Evolutionary conservation across 2,888 invertebrate species (phyloP), one percentile per base, ranked within the genome.

Genomic region (Neoitamus cyanurus): DNA sequence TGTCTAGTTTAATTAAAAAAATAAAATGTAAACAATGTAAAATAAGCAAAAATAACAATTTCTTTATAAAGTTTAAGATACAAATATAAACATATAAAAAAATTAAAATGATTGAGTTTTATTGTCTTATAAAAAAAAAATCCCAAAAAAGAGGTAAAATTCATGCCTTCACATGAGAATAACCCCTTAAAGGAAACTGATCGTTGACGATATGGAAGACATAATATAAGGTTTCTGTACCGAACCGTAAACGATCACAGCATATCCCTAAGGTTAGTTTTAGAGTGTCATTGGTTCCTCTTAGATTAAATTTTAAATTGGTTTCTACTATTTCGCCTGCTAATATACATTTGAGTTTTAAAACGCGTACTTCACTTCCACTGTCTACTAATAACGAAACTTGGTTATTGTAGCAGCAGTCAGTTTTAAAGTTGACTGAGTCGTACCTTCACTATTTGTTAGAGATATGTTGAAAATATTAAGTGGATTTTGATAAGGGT

Each of bases 301-400:
- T 37, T 42, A 77, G 25, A 20, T 77, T 36, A 11, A 20, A 15
- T 42, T 77, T 37, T 20, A 77, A 25, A 1, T 37, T 28, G 7
- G 75, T 77, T 42, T 42, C 37, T 0, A 77, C 42, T 15, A 77
- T 37, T 34, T 77, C 42, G 13, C 15, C 42, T 20, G 9, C 37
- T 0, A 37, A 37, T 37, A 37, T 11, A 6, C 34, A 37, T 37
- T 37, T 37, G 37, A 37, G 7, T 15, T 77, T 42, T 42, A 42
- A 25, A 42, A 31, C 30, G 6, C 72, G 13, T 4, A 72, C 13
- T 31, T 72, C 42, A 34, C 75, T 77, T 15, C 42, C 75, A 42
- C 75, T 77, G 37, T 77, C 75, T 20, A 77, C 75, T 34, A 42
- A 42, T 77, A 77, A 25, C 9, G 37, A 25, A 28, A 42, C 42